A percentile compares a stretch with the other conserved stretches of the same genome.
These are phyloP conservation scores for Okamejei kenojei DNA, from an alignment of 2,797 vertebrate genomes.

Conservation along the genomic window DNA sequence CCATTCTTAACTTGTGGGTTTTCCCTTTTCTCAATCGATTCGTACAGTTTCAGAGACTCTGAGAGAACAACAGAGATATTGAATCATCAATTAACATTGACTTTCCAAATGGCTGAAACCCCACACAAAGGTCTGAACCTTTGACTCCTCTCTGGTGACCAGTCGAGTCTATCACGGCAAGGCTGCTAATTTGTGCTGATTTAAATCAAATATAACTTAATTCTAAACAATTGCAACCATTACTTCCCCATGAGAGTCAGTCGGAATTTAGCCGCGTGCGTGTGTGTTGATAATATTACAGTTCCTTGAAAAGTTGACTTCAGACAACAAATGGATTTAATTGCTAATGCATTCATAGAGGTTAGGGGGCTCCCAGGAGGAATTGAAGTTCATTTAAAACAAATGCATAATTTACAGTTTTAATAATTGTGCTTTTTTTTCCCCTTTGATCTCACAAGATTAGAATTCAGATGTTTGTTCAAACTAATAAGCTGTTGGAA, in stretches of 20 bases:
- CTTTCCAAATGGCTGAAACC: neutral
- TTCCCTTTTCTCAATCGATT: neutral
- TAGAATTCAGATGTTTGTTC: conserved; percentile 29
- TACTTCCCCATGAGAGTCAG: neutral
- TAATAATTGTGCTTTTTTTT: conserved; percentile 16
- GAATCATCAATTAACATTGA: neutral
- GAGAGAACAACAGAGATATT: neutral
- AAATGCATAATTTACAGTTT: neutral
- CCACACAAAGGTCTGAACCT: neutral
- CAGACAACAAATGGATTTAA: neutral
- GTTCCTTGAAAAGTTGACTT: conserved; percentile 25
- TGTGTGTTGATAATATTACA: neutral
- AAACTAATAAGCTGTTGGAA: neutral
- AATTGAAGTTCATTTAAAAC: neutral
- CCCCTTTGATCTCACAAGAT: conserved; percentile 20
- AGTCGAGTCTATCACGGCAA: neutral
- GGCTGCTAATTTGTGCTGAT: neutral
- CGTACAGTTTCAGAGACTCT: neutral
- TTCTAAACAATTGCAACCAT: neutral
- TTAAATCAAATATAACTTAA: neutral
- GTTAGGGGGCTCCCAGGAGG: conserved; percentile 3
- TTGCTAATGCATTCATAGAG: conserved; percentile 16
- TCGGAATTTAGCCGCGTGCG: neutral
- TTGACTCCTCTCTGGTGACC: neutral
- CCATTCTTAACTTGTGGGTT: neutral